Conservation (phyloP, 2,888 invertebrate genomes). For the Mesochorus sp. region DNA sequence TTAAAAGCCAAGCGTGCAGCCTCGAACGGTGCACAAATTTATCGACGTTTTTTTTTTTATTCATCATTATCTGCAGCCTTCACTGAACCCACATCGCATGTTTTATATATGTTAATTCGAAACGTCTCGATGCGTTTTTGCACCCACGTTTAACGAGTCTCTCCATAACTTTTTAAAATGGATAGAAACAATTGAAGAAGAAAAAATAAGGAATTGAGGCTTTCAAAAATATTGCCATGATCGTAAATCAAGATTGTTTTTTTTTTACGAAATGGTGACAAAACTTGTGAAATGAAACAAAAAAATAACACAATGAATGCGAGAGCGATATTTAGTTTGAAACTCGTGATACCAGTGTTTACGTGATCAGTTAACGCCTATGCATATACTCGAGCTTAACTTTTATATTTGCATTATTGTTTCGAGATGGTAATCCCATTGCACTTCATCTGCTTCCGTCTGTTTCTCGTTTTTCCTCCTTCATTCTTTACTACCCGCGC, state of each 20-base stretch:
- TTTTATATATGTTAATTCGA: not conserved
- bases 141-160: not conserved
- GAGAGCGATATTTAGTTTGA: not conserved
- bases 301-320: not conserved
- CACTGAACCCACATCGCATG: constrained; percentile 28
- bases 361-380: constrained; percentile 10
- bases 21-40: constrained; percentile 41
- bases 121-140: constrained; percentile 8
- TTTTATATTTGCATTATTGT: constrained; percentile 18
- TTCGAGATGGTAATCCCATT: constrained; percentile 13
- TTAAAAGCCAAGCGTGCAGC: constrained; percentile 4
- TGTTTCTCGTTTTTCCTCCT: not conserved
- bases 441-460: not conserved
- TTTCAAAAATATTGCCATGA: not conserved
- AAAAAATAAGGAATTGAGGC: not conserved
- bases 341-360: constrained; percentile 17
- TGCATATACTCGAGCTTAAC: not conserved
- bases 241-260: too few species aligned
- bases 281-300: not conserved
- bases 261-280: too few species aligned
- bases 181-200: too few species aligned
- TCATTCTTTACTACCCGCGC: not conserved
- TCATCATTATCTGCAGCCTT: constrained; percentile 23
- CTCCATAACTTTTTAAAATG: too few species aligned
- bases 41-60: constrained; percentile 38